Evolutionary conservation across 2,113 vertebrate species (phyloP).

Genomic region (Carassius auratus): DNA sequence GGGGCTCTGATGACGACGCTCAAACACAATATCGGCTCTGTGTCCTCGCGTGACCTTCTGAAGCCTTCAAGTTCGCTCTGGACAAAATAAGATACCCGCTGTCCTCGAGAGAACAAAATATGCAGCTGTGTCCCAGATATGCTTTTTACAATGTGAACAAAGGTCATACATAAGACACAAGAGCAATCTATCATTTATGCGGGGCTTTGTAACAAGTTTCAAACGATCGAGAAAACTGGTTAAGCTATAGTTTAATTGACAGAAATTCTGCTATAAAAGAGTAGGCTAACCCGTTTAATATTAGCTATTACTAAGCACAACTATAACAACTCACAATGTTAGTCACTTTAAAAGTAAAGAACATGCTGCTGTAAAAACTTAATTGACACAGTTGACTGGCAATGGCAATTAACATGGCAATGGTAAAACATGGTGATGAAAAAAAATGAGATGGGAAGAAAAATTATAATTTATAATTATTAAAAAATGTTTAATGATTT

Average conservation of each 20-base stretch:
- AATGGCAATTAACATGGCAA: too few species aligned
- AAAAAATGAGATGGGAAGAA: background rate
- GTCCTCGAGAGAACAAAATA: background rate
- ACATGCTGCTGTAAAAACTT: background rate
- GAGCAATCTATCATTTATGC: background rate
- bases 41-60: slow-evolving; percentile 1
- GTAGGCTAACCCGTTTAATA: background rate
- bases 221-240: background rate
- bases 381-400: too few species aligned
- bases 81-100: slow-evolving; percentile 24
- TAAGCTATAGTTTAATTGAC: background rate
- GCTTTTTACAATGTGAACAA: background rate
- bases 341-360: background rate
- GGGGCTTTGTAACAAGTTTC: background rate
- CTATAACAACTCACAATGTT: background rate
- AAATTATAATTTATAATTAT: too few species aligned
- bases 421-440: too few species aligned
- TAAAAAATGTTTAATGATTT: too few species aligned
- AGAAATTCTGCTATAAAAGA: background rate
- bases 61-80: background rate
- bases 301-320: background rate
- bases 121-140: slow-evolving; percentile 17
- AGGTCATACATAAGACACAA: background rate
- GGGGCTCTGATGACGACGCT: background rate
- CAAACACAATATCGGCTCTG: background rate